Evolutionary conservation across 2,113 vertebrate genomes (phyloP), one percentile per base, ranked within the genome.

Genomic region (Sus scrofa): DNA sequence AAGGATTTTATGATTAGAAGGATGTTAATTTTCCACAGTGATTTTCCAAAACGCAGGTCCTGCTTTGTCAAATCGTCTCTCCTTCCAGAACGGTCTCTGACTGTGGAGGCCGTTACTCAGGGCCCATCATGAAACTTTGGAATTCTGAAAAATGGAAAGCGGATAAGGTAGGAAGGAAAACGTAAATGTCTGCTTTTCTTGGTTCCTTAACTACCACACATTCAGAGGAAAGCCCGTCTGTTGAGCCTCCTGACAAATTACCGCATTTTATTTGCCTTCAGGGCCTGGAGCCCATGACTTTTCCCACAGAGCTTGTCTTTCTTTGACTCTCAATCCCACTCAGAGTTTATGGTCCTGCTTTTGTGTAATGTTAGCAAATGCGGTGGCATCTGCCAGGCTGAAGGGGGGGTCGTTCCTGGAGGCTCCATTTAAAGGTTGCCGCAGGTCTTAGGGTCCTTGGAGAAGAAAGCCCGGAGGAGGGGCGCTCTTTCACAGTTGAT

Each of bases 161-260:
- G 6, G 4, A 2, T 1, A 16, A 75, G 32, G 13, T 18, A n/a
- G 14, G 68, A 68, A 62, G 50, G 39, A 44, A 70, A 92, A 81
- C 7, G 7, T 1, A n/a, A 34, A 52, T 1, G 27, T 34, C 54
- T 34, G 19, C 6, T 34, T 83, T 56, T 9, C 30, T 37, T 26
- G 7, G 32, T 60, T 85, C 44, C 78, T 68, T 44, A 70, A 58
- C 54, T 86, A 10, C 7, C 24, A 5, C 20, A 6, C 11, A 10
- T 58, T 37, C n/a, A 75, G n/a, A 34, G 54, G 60, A 54, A 60
- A 37, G 44, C 77, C 34, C 7, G 26, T 83, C 58, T 89, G 65
- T 75, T 94, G 93, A 79, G 37, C 58, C 86, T 73, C 60, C 44
- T 85, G 81, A 81, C 86, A 81, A 89, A 78, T 85, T 13, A 77